Conservation (phyloP, 2,113 vertebrate species). For the Oncorhynchus nerka region DNA sequence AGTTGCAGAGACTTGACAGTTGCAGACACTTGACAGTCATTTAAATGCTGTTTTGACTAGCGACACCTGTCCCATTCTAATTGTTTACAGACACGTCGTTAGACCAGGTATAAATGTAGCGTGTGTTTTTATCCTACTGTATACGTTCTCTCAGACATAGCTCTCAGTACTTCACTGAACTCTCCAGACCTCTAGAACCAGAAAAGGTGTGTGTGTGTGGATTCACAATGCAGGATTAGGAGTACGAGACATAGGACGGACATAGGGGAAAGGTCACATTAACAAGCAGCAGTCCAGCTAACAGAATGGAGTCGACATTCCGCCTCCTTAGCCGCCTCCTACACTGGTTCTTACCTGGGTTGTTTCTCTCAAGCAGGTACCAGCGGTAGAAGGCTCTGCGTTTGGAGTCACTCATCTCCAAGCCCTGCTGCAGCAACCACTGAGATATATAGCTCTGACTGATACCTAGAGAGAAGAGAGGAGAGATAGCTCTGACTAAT, state of each 20-base stretch:
- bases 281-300: constrained; percentile 16
- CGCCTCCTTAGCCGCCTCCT: neutral
- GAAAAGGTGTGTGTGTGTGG: constrained; percentile 14
- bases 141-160: constrained; percentile 51
- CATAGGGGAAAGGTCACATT: constrained; percentile 26
- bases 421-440: constrained; percentile 81
- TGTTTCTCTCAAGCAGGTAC: constrained; percentile 82
- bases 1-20: no score
- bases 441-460: constrained; percentile 85
- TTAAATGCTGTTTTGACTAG: no score
- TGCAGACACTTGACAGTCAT: no score
- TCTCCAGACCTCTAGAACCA: constrained; percentile 43
- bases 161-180: constrained; percentile 47
- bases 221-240: no score
- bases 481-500: no score
- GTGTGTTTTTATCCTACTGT: constrained; percentile 40
- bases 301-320: no score
- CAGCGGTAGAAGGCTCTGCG: constrained; percentile 82
- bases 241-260: no score
- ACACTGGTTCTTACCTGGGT: constrained; percentile 65
- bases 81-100: no score
- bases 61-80: no score
- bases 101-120: neutral
- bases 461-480: constrained; percentile 63
- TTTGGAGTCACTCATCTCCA: constrained; percentile 84